phyloP scores from a whole-genome alignment of 92 coral and sea anemone genomes.

The Desmophyllum pertusum region DNA sequence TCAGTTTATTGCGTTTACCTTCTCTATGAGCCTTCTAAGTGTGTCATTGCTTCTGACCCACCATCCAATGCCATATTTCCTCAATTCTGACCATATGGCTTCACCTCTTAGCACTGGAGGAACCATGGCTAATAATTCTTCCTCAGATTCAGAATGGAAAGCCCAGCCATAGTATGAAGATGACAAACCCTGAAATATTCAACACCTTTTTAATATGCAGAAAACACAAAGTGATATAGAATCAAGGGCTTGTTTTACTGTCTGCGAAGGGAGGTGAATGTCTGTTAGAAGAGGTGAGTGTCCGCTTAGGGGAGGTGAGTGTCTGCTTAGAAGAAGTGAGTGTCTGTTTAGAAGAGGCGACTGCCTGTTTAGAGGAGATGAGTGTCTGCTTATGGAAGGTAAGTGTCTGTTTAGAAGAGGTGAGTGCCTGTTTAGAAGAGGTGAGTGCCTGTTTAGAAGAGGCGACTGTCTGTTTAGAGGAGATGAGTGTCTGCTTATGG shows the following conservation, averaged over 20 bases:
- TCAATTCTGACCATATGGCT: conserved; percentile 90
- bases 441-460: background rate
- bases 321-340: background rate
- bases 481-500: background rate
- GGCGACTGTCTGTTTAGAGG: background rate
- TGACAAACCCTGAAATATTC: conserved; percentile 74
- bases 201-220: background rate
- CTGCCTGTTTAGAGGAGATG: background rate
- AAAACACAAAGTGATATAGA: background rate
- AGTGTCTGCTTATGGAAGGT: background rate
- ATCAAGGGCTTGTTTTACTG: background rate
- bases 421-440: background rate
- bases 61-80: conserved; percentile 97
- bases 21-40: conserved; percentile 88
- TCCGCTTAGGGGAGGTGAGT: background rate
- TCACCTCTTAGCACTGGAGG: conserved; percentile 95
- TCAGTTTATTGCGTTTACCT: conserved; percentile 59
- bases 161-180: conserved; percentile 97
- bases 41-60: conserved; percentile 96
- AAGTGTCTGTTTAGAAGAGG: background rate
- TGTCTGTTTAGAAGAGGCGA: background rate
- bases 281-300: background rate
- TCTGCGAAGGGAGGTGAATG: background rate
- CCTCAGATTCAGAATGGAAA: conserved; percentile 97
- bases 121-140: conserved; percentile 95